Conservation (phyloP, 2,797 vertebrate genomes). For the Gymnothorax javanicus region DNA sequence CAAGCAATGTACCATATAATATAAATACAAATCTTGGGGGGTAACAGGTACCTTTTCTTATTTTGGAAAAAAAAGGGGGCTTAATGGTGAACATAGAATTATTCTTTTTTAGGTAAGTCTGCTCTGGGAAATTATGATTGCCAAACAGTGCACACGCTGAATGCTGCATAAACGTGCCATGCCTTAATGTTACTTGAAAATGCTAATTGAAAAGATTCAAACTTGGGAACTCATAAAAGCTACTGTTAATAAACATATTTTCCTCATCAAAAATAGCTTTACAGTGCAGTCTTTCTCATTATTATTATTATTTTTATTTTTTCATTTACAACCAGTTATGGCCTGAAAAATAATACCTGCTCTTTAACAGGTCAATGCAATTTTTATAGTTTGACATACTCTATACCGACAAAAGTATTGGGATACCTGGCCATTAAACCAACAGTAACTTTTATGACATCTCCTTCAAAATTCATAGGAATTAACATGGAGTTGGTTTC, state of each 20-base stretch:
- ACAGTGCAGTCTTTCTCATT: no score
- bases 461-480: no score
- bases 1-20: not conserved
- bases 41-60: not conserved
- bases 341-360: no score
- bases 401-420: no score
- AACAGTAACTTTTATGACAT: no score
- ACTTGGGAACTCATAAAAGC: not conserved
- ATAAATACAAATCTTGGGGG: not conserved
- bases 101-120: not conserved
- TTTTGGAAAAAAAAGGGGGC: not conserved
- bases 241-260: not conserved
- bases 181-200: not conserved
- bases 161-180: not conserved
- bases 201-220: not conserved
- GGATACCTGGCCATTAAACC: no score
- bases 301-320: no score
- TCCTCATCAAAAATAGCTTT: no score
- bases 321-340: no score
- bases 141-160: not conserved
- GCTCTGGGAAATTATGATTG: not conserved
- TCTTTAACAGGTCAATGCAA: no score
- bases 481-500: no score
- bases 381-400: no score
- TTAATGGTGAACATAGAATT: not conserved